Evolutionary conservation across 1,140 invertebrate species (phyloP), one percentile per base, ranked within the genome.

Genomic region (Neodiprion pinetum): DNA sequence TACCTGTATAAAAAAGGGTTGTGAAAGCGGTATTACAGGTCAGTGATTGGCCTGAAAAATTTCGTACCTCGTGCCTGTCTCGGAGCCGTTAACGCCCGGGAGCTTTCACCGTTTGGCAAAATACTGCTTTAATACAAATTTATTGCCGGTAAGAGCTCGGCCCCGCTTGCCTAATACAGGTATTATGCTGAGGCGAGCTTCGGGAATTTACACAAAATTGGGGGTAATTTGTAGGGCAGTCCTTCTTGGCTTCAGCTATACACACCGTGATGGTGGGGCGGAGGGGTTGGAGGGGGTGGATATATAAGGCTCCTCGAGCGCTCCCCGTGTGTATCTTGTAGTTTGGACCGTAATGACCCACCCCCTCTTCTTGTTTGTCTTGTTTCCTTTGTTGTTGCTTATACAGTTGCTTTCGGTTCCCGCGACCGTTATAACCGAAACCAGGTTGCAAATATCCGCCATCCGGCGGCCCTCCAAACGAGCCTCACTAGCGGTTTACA

Each of bases 201-300:
- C 61, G 74, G 80, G 80, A 84, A 85, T 85, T 85, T 78, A 75
- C 81, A 79, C 77, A 81, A 80, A 86, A 87, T 86, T 81, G 82
- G 80, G 78, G 79, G 84, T 84, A 84, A 86, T 86, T 87, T 86
- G 81, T 85, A 75, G 80, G 78, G 79, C 53, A 61, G 53, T 61
- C 53, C 53, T 61, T 61, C 53, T 61, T 9, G 53, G 11, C 53
- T 61, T 12, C 28, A 40, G 28, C 28, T 40, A 40, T 40, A 40
- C 28, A 40, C 28, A 40, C 28, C 28, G 28, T 40, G 28, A 40
- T 40, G 28, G 28, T 1, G 28, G 28, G 28, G 28, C 5, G 28
- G 28, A 40, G 28, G 28, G 17, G 17, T 1, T 21, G 28, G 28
- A 40, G 28, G 28, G 28, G 28, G 28, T 40, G 28, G 28, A 40